Base-by-base conservation (phyloP, 2,113 vertebrate species). In the Oophaga pumilio region DNA sequence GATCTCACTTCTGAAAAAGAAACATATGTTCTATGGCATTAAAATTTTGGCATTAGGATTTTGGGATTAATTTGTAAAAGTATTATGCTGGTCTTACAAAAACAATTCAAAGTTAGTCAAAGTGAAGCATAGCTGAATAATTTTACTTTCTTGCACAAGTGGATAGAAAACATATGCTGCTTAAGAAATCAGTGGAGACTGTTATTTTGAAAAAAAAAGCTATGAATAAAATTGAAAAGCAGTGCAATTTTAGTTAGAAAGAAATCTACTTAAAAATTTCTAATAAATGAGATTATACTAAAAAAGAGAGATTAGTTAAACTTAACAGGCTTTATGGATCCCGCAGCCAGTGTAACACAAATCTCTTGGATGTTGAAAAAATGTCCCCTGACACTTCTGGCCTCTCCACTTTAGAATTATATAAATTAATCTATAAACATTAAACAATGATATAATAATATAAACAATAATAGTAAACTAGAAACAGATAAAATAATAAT, bases 91-190 rank as follows among this genome's bases (percentile, higher is more conserved):
- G 43, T 73, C 66, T 71, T 84, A 84, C 64, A 84, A 52, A 84
- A 84, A 84, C 66, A 84, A 84, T 71, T 71, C n/a, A 84, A 84
- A 56, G 66, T 50, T 84, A 84, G 66, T 53, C 62, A 84, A 82
- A 57, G 66, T 56, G 66, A 71, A 84, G 66, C 66, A 84, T 28
- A 66, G 50, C 52, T 84, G 64, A 56, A 22, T 84, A 28, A 26
- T 71, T 71, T 84, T 50, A 57, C 24, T 68, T 82, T 68, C 43
- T 52, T 68, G 22, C 62, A 43, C 62, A 68, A 60, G 43, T 82
- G 43, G 60, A 64, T 24, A 80, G 78, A 20, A 50, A 82, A n/a
- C 60, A 82, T 82, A 82, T 82, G 80, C 49, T 82, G 33, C 80
- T 50, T 52, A 66, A 20, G 53, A 49, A 62, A 33, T 20, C 20